A percentile compares a stretch with the other conserved stretches of the same genome.
These are phyloP conservation scores for Okapia johnstoni DNA, from an alignment of 2,113 vertebrate genomes.

Conservation along the genomic window DNA sequence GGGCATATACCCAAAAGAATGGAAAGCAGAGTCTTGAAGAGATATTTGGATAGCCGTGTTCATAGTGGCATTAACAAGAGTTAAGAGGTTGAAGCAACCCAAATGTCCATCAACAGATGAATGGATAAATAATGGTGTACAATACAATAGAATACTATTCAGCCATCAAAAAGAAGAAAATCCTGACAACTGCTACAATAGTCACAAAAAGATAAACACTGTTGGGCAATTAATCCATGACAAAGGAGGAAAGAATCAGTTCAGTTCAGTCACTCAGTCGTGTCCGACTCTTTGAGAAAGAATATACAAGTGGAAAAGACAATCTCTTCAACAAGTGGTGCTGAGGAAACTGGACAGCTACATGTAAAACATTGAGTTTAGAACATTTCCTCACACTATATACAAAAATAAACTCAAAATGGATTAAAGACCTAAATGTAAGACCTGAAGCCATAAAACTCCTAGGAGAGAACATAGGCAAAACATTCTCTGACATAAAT, in stretches of 20 bases:
- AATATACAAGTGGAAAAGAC: background rate
- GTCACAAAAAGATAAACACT: background rate
- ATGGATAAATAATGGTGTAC: background rate
- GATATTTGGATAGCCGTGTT: background rate
- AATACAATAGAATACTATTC: background rate
- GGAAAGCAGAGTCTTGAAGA: background rate
- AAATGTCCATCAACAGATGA: background rate
- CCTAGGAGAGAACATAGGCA: background rate
- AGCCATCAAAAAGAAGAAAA: background rate
- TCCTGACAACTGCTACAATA: background rate
- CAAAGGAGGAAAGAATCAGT: background rate
- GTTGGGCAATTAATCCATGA: background rate
- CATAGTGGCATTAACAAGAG: background rate
- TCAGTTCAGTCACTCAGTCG: no score
- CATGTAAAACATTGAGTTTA: background rate
- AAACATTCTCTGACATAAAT: background rate
- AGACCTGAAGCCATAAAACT: background rate
- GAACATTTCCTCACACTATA: background rate
- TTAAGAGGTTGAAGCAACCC: background rate
- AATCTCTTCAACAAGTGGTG: background rate
- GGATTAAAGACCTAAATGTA: background rate
- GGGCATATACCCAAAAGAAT: background rate
- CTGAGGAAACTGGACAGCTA: background rate
- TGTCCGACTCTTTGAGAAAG: background rate
- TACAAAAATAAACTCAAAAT: background rate